Evolutionary conservation across 92 coral and sea anemone species (phyloP).

Genomic region (Anthopleura xanthogrammica): DNA sequence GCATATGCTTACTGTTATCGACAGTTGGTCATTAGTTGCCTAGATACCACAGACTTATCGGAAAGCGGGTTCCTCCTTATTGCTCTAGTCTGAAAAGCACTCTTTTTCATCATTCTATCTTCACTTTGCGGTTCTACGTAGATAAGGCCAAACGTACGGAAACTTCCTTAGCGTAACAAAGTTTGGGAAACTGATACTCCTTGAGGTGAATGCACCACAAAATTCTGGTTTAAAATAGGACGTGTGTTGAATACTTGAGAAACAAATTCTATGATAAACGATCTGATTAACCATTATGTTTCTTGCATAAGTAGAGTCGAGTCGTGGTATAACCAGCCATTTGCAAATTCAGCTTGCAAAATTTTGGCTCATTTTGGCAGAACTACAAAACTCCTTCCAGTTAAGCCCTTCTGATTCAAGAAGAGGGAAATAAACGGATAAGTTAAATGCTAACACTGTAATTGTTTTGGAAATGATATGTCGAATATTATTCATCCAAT

Average conservation of each 20-base stretch:
- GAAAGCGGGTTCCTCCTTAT: neutral
- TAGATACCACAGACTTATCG: constrained; percentile 2
- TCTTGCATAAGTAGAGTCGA: neutral
- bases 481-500: neutral
- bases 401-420: neutral
- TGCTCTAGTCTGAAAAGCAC: neutral
- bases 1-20: neutral
- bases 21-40: constrained; percentile 2
- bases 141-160: neutral
- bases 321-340: too few species aligned
- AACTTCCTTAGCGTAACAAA: neutral
- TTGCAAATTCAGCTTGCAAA: neutral
- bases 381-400: neutral
- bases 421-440: neutral
- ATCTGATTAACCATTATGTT: neutral
- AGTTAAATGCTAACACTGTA: neutral
- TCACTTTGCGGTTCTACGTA: neutral
- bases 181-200: neutral
- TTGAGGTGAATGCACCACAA: neutral
- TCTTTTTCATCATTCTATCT: constrained; percentile 3
- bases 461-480: neutral
- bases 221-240: neutral
- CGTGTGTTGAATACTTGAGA: neutral
- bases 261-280: neutral
- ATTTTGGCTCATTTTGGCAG: neutral